These are phyloP conservation scores for Silurus asotus DNA, from an alignment of 2,113 vertebrate genomes.

Conservation along the genomic window DNA sequence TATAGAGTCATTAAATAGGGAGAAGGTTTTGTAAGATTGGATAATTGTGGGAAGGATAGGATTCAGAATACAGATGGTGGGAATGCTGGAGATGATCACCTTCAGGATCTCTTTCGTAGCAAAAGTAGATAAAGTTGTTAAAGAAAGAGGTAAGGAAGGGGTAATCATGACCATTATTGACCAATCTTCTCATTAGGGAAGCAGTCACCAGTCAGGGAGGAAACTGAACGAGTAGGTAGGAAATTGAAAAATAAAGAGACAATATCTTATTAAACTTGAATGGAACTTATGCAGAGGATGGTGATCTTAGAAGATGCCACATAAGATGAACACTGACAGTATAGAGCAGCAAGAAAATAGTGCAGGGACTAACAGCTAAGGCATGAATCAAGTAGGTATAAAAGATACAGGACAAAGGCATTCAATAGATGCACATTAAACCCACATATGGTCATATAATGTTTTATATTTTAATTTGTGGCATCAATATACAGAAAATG, in stretches of 20 bases:
- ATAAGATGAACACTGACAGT: neutral
- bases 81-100: neutral
- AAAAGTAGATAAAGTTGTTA: neutral
- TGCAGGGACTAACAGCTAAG: neutral
- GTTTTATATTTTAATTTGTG: neutral
- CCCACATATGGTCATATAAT: neutral
- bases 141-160: neutral
- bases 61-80: neutral
- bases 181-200: neutral
- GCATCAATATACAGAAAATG: neutral
- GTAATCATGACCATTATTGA: neutral
- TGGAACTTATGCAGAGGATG: neutral
- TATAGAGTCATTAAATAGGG: neutral
- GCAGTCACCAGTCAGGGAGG: neutral
- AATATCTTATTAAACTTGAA: neutral
- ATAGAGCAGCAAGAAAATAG: neutral
- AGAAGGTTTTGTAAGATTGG: neutral
- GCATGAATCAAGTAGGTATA: neutral
- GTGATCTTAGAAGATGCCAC: neutral
- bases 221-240: neutral
- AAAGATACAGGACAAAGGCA: neutral
- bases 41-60: neutral
- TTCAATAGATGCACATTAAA: neutral
- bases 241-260: neutral
- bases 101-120: neutral